Percentiles rank a stretch among this genome's conserved stretches.
phyloP scores from a whole-genome alignment of 1,140 invertebrate species.

The Panagrolaimus sp. region DNA sequence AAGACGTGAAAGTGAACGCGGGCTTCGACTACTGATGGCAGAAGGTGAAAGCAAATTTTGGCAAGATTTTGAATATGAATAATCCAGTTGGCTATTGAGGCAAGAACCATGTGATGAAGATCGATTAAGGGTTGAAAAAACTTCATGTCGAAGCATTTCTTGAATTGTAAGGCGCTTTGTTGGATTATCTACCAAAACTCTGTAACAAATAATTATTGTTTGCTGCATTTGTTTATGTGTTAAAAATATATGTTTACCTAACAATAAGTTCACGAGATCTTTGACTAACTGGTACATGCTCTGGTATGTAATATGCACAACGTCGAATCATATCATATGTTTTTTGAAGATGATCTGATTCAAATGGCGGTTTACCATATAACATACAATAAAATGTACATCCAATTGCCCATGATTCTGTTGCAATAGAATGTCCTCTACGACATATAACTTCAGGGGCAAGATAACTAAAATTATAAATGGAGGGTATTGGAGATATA shows the following conservation, averaged over 20 bases:
- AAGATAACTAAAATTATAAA: background rate
- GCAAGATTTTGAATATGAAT: background rate
- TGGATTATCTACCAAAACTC: conserved; percentile 12
- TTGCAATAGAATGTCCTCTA: conserved; percentile 79
- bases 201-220: too few species aligned
- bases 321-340: conserved; percentile 9
- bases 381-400: conserved; percentile 86
- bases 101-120: background rate
- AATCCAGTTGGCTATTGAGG: conserved; percentile 1
- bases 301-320: conserved; percentile 22
- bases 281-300: background rate
- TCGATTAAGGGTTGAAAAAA: background rate
- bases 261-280: background rate
- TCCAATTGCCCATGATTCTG: conserved; percentile 93
- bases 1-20: background rate
- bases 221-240: too few species aligned
- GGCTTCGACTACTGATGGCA: background rate
- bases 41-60: background rate
- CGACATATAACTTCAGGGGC: conserved; percentile 62
- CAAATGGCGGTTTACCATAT: conserved; percentile 65
- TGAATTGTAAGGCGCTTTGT: background rate
- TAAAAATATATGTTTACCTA: too few species aligned
- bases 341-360: conserved; percentile 53
- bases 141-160: conserved; percentile 5
- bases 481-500: too few species aligned